Evolutionary conservation across 2,113 vertebrate genomes (phyloP), one percentile per base, ranked within the genome.

Genomic region (Spea multiplicata): DNA sequence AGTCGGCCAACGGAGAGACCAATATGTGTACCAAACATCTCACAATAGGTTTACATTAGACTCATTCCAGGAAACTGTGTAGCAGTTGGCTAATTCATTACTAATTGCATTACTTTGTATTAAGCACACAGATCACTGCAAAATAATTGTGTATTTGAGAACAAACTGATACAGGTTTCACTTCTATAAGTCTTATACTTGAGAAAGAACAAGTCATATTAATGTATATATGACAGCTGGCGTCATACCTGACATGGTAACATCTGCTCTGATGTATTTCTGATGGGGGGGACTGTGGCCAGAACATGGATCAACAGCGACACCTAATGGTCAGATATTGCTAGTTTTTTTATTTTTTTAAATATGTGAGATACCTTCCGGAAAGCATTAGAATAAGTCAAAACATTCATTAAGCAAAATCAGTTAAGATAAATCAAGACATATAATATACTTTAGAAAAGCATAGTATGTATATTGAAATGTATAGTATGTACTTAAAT

Each of bases 81-180:
- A 44, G 73, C 69, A 71, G 68, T 50, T 79, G 76, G 70, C 69
- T 79, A 79, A 73, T 44, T 48, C 69, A 79, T 77, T 79, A 73
- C 49, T 66, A 44, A 53, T 62, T 30, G 30, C 30, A 30, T 30
- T 30, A 30, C 30, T 30, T 30, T 30, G 30, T 30, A 30, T 30
- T 30, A 30, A 30, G 30, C 30, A 61, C 70, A 72, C 76, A 66
- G 66, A 61, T 72, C 50, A 47, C 5, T 66, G 44, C 59, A 72
- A 65, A 50, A 45, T 49, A 53, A 72, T 61, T 79, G 48, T 65
- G 57, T 44, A 66, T 44, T 66, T 73, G 66, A 66, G 66, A 66
- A 55, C 57, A 73, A 72, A 30, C 30, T 30, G 30, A 2, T 30
- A 1, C 30, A 30, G 2, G 30, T 30, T 30, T 30, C 46, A 46